Percentiles rank a stretch among this genome's conserved stretches.
These are phyloP conservation scores for Pyrgus malvae DNA, from an alignment of 2,888 invertebrate genomes.

Conservation along the genomic window DNA sequence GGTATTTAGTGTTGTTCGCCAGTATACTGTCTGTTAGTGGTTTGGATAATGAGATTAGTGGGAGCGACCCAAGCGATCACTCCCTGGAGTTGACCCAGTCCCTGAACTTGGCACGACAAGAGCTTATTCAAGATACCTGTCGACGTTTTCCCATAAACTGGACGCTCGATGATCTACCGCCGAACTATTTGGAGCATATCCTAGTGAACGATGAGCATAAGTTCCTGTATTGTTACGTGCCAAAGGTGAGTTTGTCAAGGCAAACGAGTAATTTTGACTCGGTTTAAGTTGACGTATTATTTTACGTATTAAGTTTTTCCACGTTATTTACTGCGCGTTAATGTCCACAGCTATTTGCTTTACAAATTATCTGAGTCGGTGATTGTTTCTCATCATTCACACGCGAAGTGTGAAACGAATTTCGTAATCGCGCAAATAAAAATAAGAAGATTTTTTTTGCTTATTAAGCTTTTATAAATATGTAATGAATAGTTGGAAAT, in stretches of 20 bases:
- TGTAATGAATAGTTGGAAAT: no score
- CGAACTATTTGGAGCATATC: constrained; percentile 87
- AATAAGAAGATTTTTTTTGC: constrained; percentile 27
- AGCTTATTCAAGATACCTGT: constrained; percentile 83
- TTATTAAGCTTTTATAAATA: no score
- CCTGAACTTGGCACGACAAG: constrained; percentile 83
- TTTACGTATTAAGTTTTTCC: constrained; percentile 9
- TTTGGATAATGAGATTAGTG: constrained; percentile 42
- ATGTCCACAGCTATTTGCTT: not conserved
- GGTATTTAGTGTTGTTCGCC: constrained; percentile 51
- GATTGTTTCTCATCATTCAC: no score
- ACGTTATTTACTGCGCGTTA: no score
- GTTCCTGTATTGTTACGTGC: constrained; percentile 95
- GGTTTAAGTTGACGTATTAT: constrained; percentile 9
- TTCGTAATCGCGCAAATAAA: not conserved
- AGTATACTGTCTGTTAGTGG: constrained; percentile 55
- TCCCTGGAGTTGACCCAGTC: constrained; percentile 83
- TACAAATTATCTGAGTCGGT: constrained; percentile 1
- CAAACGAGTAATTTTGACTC: constrained; percentile 39
- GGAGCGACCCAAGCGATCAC: constrained; percentile 52
- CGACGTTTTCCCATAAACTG: constrained; percentile 69
- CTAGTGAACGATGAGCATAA: constrained; percentile 92
- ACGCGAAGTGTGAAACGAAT: not conserved
- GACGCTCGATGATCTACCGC: constrained; percentile 69
- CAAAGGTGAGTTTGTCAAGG: constrained; percentile 86